Percentiles rank a stretch among this genome's conserved stretches.
phyloP scores from a whole-genome alignment of 2,888 invertebrate species.

The Trilocha varians region DNA sequence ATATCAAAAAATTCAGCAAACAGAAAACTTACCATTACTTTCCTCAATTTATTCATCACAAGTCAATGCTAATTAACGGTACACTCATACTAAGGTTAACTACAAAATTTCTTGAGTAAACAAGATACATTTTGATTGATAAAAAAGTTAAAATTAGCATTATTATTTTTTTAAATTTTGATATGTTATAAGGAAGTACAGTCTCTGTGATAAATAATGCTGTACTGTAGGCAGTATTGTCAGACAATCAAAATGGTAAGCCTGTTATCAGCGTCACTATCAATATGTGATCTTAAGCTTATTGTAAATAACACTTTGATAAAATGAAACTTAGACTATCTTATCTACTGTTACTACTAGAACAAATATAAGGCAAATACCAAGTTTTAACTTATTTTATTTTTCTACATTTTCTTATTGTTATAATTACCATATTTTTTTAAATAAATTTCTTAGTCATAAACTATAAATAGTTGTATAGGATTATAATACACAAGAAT shows the following conservation, averaged over 20 bases:
- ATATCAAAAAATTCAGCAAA: conserved; percentile 18
- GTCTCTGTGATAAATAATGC: conserved; percentile 39
- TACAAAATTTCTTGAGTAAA: conserved; percentile 46
- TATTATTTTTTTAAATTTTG: conserved; percentile 29
- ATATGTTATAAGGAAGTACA: conserved; percentile 32
- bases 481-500: too few species aligned
- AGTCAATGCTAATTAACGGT: conserved; percentile 36
- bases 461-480: too few species aligned
- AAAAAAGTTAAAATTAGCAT: conserved; percentile 46
- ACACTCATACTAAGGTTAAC: conserved; percentile 39
- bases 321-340: conserved; percentile 54
- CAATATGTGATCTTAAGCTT: conserved; percentile 63
- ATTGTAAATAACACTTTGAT: conserved; percentile 61
- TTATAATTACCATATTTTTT: too few species aligned
- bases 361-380: conserved; percentile 27
- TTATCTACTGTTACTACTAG: conserved; percentile 48
- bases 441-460: too few species aligned
- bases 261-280: conserved; percentile 52
- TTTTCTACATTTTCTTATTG: conserved; percentile 2
- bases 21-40: conserved; percentile 46
- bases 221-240: conserved; percentile 38
- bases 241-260: conserved; percentile 40
- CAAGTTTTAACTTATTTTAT: conserved; percentile 2
- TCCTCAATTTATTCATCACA: conserved; percentile 41
- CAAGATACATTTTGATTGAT: conserved; percentile 50